Base-by-base conservation (phyloP, 2,113 vertebrate species). In the Nibea coibor region DNA sequence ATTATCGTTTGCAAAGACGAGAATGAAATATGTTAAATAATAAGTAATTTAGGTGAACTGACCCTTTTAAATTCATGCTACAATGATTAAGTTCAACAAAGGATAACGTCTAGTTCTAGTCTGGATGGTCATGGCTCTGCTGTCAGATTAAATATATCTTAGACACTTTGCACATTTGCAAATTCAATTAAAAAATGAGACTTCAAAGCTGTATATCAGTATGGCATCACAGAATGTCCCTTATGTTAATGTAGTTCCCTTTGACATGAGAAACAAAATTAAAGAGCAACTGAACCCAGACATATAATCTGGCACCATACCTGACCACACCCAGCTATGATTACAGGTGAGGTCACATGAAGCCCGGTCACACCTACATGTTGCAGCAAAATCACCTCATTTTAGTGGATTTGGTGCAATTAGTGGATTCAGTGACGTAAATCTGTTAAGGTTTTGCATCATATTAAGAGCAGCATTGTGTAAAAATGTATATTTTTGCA, bases 211-310 rank as follows among this genome's bases (percentile, higher is more conserved):
- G 11, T 20, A 14, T 3, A 31, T 28, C 2, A 50, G 28, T 61
- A 57, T 75, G 51, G 11, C 79, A 89, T 83, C 68, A 79, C 73
- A 89, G 78, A 72, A 62, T 45, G 50, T 58, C 24, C 51, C 14
- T 59, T 31, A 69, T 0, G 31, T 10, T 63, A n/a, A 58, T 17
- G 14, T 0, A 50, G 1, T n/a, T 14, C 47, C 62, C 43, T 51
- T 4, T 59, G 14, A 24, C 22, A 66, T 9, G 8, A 64, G 50
- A 28, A 50, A 35, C 6, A 35, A 16, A 48, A 66, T 69, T 15
- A 63, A 81, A 74, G 65, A 82, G 72, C 62, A 82, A 80, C 58
- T 72, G 20, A 58, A 85, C 62, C 28, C 26, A 57, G 70, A 28
- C 2, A n/a, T 28, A 42, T n/a, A 54, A 62, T 11, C 3, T n/a